A percentile compares a stretch with the other conserved stretches of the same genome.
Evolutionary conservation across 2,113 vertebrate genomes (phyloP).

Genomic region (Larimichthys polyactis): DNA sequence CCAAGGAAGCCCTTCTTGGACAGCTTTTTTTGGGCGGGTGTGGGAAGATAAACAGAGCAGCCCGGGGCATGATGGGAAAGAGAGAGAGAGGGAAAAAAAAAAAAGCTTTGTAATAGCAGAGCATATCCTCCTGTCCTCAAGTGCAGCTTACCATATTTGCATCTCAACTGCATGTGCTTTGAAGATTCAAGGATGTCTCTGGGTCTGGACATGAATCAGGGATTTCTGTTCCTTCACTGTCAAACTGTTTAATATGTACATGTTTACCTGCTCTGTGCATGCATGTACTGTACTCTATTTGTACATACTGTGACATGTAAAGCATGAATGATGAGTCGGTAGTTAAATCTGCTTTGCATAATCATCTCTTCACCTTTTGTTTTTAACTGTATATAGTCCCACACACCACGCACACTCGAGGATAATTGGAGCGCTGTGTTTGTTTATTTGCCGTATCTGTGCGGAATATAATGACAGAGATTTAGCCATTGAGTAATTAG

Average conservation of each 20-base stretch:
- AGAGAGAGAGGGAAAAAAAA: not conserved
- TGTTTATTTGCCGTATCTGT: constrained; percentile 53
- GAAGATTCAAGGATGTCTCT: constrained; percentile 72
- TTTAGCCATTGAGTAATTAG: constrained; percentile 70
- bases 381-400: constrained; percentile 9
- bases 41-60: constrained; percentile 78
- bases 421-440: constrained; percentile 40
- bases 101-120: constrained; percentile 71
- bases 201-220: constrained; percentile 50
- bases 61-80: constrained; percentile 64
- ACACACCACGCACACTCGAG: constrained; percentile 21
- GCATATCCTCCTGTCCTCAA: constrained; percentile 72
- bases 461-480: constrained; percentile 52
- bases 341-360: constrained; percentile 18
- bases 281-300: not conserved
- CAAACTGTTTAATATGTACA: not conserved
- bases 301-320: constrained; percentile 1
- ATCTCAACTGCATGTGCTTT: constrained; percentile 75
- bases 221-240: constrained; percentile 35
- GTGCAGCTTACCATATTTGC: constrained; percentile 77
- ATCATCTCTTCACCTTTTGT: constrained; percentile 36
- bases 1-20: constrained; percentile 41
- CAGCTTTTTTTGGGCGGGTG: constrained; percentile 35
- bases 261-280: constrained; percentile 17
- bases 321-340: constrained; percentile 26